Conservation (phyloP, 1,140 invertebrate species). For the Euwallacea fornicatus region DNA sequence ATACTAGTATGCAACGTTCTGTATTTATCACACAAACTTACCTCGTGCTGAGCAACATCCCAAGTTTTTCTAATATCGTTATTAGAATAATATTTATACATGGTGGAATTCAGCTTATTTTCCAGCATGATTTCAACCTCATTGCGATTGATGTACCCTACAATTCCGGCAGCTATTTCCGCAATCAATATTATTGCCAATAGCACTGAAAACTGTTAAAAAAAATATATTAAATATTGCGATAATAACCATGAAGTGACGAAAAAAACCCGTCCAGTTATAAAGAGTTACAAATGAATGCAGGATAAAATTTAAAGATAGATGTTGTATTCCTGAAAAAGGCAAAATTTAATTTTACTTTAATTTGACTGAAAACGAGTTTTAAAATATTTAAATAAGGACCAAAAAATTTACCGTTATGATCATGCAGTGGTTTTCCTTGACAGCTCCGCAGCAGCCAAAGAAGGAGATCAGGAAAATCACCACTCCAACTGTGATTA, state of each 20-base stretch:
- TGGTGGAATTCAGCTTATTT: conserved; percentile 67
- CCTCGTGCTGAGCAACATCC: conserved; percentile 78
- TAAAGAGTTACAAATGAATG: too few relatives aligned
- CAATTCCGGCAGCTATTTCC: conserved; percentile 82
- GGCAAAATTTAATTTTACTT: not conserved
- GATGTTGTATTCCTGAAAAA: not conserved
- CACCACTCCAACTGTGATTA: conserved; percentile 81
- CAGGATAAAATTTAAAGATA: not conserved
- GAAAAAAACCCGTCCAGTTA: not conserved
- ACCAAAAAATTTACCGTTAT: conserved; percentile 65
- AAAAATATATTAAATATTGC: conserved; percentile 23
- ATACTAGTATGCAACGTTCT: too few relatives aligned
- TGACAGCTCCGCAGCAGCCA: conserved; percentile 84
- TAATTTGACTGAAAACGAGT: not conserved
- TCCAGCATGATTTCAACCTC: conserved; percentile 69
- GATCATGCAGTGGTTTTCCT: conserved; percentile 87
- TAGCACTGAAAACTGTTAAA: conserved; percentile 77
- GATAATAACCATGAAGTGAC: not conserved
- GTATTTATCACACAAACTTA: conserved; percentile 52
- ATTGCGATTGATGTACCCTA: conserved; percentile 77
- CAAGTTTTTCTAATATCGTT: conserved; percentile 66
- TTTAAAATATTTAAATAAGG: not conserved
- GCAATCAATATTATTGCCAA: conserved; percentile 80
- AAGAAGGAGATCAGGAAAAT: conserved; percentile 85
- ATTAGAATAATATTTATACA: conserved; percentile 66